Evolutionary conservation across 2,888 invertebrate genomes (phyloP), one percentile per base, ranked within the genome.

Genomic region (Macrosiphum euphorbiae): DNA sequence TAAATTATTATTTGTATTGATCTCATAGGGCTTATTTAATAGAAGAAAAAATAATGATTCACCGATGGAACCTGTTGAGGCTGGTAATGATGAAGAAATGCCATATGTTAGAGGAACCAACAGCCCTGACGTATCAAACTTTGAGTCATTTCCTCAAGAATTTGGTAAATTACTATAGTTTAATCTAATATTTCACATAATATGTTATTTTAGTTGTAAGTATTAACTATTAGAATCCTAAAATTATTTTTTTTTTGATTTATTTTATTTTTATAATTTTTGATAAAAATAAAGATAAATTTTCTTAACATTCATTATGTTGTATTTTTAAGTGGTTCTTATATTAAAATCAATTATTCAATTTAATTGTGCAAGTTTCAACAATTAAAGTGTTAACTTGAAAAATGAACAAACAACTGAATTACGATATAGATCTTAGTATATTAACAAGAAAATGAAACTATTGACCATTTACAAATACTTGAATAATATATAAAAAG

Each of bases 71-170:
- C 24, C 86, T 11, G 41, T 61, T 50, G 94, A 94, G 2, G 41
- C 44, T 86, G 94, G 28, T 50, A 94, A 90, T 94, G 86, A 94
- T 61, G 94, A 94, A 90, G 94, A 94, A 11, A 67, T 90, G 55
- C 7, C 44, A 44, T 92, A 84, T 84, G 84, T 1, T 41, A 92
- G 92, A 55, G 88, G 92, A 78, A 24, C 13, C 26, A 78, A 78
- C 8, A 94, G 41, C 67, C 86, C 94, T 67, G 94, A 94, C 50
- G 2, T 52, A 90, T 50, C 90, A 52, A 94, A 90, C 61, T 94
- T 90, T 67, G 94, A 94, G 5, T 47, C 84, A 61, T 94, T 90
- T 90, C 41, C 94, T n/a, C 85, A 90, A 86, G 94, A 94, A 50
- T 94, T 90, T 90, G 94, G 94, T 94, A 94, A 90, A 86, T 78